phyloP scores from a whole-genome alignment of 2,888 invertebrate genomes.

The Acrobasis consociella region DNA sequence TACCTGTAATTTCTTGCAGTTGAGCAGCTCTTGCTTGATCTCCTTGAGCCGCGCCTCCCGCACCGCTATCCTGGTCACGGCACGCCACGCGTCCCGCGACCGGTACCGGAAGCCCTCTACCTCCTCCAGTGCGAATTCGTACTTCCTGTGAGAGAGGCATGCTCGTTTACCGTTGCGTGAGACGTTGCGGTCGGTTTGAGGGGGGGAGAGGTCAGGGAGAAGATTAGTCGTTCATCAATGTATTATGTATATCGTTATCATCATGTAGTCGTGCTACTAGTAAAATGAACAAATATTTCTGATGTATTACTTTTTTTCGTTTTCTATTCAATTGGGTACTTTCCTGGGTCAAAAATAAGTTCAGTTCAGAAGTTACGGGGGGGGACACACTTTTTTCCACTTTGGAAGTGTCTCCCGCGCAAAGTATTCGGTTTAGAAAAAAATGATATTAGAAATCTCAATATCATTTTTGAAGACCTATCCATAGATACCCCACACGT shows the following conservation, averaged over 20 bases:
- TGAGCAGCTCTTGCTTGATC: conserved; percentile 96
- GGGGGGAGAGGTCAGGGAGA: conserved; percentile 2
- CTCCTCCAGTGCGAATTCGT: conserved; percentile 96
- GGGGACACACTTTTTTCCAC: too few relatives aligned
- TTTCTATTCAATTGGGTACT: too few relatives aligned
- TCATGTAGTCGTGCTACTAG: neutral
- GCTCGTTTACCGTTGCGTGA: neutral
- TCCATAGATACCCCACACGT: too few relatives aligned
- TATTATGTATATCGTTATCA: neutral
- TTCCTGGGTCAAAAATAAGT: too few relatives aligned
- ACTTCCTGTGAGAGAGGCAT: conserved; percentile 84
- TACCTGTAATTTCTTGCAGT: conserved; percentile 94
- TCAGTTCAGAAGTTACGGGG: too few relatives aligned
- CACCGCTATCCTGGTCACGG: conserved; percentile 96
- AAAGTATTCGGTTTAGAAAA: too few relatives aligned
- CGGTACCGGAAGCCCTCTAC: conserved; percentile 98
- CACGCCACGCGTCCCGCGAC: conserved; percentile 96
- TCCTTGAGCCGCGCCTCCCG: conserved; percentile 97
- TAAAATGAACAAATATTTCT: too few relatives aligned
- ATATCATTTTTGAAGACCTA: too few relatives aligned
- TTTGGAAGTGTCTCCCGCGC: too few relatives aligned
- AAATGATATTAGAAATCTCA: too few relatives aligned
- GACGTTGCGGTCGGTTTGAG: neutral
- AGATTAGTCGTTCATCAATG: conserved; percentile 19
- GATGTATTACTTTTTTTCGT: too few relatives aligned